Percentiles rank a stretch among this genome's conserved stretches.
Evolutionary conservation across 2,888 invertebrate genomes (phyloP).

Genomic region (Caenorhabditis panamensis): DNA sequence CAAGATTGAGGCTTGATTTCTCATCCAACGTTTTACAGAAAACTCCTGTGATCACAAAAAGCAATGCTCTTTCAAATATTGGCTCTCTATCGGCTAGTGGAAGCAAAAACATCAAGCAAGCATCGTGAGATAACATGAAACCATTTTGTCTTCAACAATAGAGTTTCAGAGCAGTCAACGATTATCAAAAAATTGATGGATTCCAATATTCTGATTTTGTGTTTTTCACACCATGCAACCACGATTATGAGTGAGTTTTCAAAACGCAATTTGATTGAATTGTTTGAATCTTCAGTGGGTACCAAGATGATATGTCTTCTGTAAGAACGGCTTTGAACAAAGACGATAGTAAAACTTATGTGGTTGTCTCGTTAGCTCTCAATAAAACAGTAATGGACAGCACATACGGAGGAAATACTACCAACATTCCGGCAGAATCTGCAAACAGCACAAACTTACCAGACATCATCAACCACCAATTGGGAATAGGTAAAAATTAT

Average conservation of each 20-base stretch:
- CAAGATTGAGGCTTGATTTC: background rate
- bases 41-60: background rate
- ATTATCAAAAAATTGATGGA: slow-evolving; percentile 6
- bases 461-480: slow-evolving; percentile 8
- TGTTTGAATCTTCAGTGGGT: slow-evolving; percentile 11
- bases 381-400: background rate
- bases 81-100: background rate
- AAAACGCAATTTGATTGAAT: too few species aligned
- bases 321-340: background rate
- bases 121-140: background rate
- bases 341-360: slow-evolving; percentile 13
- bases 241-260: slow-evolving; percentile 14
- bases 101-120: background rate
- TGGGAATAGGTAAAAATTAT: slow-evolving; percentile 5
- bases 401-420: slow-evolving; percentile 7
- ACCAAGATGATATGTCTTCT: slow-evolving; percentile 8
- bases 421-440: slow-evolving; percentile 2
- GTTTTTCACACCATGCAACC: slow-evolving; percentile 34
- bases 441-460: slow-evolving; percentile 1
- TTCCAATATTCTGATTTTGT: slow-evolving; percentile 26
- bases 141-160: background rate
- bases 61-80: background rate
- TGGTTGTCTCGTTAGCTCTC: slow-evolving; percentile 22
- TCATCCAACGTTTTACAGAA: too few species aligned
- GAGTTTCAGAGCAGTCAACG: slow-evolving; percentile 19